Conservation (phyloP, 2,888 invertebrate genomes). For the Agrochola lota region DNA sequence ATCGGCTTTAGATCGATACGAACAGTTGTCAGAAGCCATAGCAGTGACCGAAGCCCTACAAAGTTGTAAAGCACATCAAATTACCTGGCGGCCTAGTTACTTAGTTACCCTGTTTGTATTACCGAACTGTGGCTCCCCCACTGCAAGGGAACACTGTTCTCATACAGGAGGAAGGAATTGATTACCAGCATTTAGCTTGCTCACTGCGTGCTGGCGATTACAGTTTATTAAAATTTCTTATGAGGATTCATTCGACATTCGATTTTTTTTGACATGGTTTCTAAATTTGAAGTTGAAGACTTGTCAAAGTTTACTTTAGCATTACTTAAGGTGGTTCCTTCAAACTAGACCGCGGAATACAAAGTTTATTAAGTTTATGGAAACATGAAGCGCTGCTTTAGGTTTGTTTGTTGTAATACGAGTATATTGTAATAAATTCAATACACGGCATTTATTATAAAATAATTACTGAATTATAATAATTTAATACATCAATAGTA, state of each 20-base stretch:
- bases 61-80: background rate
- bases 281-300: background rate
- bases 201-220: background rate
- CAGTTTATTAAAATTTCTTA: too few relatives aligned
- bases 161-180: background rate
- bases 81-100: slow-evolving; percentile 36
- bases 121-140: background rate
- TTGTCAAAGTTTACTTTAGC: background rate
- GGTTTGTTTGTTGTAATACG: too few relatives aligned
- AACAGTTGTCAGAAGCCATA: slow-evolving; percentile 28
- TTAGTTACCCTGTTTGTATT: slow-evolving; percentile 17
- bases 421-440: too few relatives aligned
- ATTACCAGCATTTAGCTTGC: background rate
- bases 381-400: background rate
- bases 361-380: background rate
- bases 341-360: background rate
- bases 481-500: background rate
- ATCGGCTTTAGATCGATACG: slow-evolving; percentile 23
- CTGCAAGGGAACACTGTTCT: background rate
- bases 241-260: background rate
- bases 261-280: background rate
- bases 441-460: background rate
- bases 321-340: background rate
- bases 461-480: background rate
- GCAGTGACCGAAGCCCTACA: slow-evolving; percentile 5